phyloP scores from a whole-genome alignment of 2,797 vertebrate species.

The Anguilla obscura region DNA sequence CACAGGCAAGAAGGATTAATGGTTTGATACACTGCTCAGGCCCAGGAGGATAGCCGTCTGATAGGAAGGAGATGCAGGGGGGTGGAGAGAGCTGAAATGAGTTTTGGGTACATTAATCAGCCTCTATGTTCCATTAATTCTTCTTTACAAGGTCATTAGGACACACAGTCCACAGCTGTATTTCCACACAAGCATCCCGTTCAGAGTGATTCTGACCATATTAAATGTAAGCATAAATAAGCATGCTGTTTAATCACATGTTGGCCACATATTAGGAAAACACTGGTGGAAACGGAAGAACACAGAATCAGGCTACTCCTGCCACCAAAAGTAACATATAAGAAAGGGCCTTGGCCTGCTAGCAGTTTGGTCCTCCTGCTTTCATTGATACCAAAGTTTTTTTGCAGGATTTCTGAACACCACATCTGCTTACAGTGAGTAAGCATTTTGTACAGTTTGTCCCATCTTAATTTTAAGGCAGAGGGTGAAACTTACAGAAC shows the following conservation, averaged over 20 bases:
- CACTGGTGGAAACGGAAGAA: neutral
- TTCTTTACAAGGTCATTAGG: slow-evolving; percentile 10
- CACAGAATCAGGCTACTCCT: neutral
- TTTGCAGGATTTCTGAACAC: neutral
- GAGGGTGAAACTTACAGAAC: neutral
- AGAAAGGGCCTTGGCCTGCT: neutral
- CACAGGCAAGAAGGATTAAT: neutral
- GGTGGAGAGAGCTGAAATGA: neutral
- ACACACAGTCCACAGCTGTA: neutral
- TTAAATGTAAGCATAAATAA: neutral
- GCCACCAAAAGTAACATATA: neutral
- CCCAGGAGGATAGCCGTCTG: neutral
- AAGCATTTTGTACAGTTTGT: neutral
- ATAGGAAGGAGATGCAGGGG: neutral
- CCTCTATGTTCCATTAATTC: slow-evolving; percentile 2
- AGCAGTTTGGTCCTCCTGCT: neutral
- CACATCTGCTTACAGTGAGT: neutral
- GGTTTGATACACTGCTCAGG: neutral
- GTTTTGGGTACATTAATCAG: neutral
- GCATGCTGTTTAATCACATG: neutral
- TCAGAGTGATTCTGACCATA: neutral
- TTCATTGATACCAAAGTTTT: neutral
- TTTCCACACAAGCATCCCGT: neutral
- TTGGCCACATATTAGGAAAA: neutral
- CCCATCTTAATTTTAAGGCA: neutral